Percentiles rank a stretch among this genome's conserved stretches.
These are phyloP conservation scores for Eledona agricola DNA, from an alignment of 2,888 invertebrate species.

Conservation along the genomic window DNA sequence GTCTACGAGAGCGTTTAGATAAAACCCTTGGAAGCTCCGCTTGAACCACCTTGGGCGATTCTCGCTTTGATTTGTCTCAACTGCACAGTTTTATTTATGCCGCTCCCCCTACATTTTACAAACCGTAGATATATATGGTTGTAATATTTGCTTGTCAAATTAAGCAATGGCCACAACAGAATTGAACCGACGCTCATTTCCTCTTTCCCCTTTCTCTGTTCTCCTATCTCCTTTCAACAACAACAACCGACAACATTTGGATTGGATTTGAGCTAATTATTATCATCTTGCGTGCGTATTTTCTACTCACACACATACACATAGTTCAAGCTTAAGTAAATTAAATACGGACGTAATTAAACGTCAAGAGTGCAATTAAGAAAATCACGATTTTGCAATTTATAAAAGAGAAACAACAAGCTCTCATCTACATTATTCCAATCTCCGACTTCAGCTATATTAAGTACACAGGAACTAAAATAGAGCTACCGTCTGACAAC, in stretches of 20 bases:
- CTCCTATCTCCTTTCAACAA: too few relatives aligned
- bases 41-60: conserved; percentile 60
- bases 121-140: conserved; percentile 48
- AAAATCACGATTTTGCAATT: conserved; percentile 26
- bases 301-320: too few relatives aligned
- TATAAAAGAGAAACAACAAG: conserved; percentile 30
- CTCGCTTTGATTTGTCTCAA: conserved; percentile 58
- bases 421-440: conserved; percentile 47
- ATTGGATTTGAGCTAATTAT: too few relatives aligned
- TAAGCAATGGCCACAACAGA: conserved; percentile 45
- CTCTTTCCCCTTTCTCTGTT: too few relatives aligned
- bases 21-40: conserved; percentile 58
- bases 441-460: conserved; percentile 50
- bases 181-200: too few relatives aligned
- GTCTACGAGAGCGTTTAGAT: conserved; percentile 58
- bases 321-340: too few relatives aligned
- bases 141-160: conserved; percentile 55
- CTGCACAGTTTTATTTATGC: conserved; percentile 60
- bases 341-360: conserved; percentile 12
- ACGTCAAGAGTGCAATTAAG: conserved; percentile 24
- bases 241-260: too few relatives aligned
- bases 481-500: conserved; percentile 50
- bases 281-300: too few relatives aligned
- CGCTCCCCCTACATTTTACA: conserved; percentile 54
- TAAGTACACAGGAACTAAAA: conserved; percentile 52